Evolutionary conservation across 2,113 vertebrate species (phyloP).

Genomic region (rat (Rattus norvegicus)): GRCr8 NC_086022.1:13917501-13918000

Average conservation of each 20-base stretch:
- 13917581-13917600: background rate
- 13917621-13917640: background rate
- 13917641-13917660: conserved; percentile 6
- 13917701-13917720: conserved; percentile 50
- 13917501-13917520: conserved; percentile 2
- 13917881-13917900: conserved; percentile 83
- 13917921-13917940: conserved; percentile 87
- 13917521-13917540: background rate
- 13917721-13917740: conserved; percentile 67
- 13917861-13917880: conserved; percentile 86
- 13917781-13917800: conserved; percentile 77
- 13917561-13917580: conserved; percentile 55
- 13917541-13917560: conserved; percentile 1
- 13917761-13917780: conserved; percentile 70
- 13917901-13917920: conserved; percentile 83
- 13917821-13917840: conserved; percentile 81
- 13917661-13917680: conserved; percentile 46
- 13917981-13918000: conserved; percentile 82
- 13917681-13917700: background rate
- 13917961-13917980: conserved; percentile 82
- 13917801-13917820: conserved; percentile 80
- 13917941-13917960: conserved; percentile 77
- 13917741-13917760: conserved; percentile 69
- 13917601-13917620: background rate
- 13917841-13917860: conserved; percentile 84